These are phyloP conservation scores for Stictonetta naevosa DNA, from an alignment of 2,113 vertebrate species.

Conservation along the genomic window DNA sequence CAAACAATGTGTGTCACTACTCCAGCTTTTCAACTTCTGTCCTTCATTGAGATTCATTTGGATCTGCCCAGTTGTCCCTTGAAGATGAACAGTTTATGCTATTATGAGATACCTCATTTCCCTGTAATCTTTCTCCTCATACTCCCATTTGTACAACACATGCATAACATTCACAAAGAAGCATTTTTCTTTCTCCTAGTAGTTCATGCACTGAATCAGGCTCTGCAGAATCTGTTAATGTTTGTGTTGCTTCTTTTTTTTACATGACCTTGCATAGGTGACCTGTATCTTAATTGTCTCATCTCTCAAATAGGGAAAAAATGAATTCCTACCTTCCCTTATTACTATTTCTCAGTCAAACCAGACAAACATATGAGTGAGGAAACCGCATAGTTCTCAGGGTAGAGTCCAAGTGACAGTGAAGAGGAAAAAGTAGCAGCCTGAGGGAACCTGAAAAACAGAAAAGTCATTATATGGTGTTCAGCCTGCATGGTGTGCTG, in stretches of 20 bases:
- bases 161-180: background rate
- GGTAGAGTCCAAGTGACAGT: background rate
- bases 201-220: background rate
- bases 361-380: background rate
- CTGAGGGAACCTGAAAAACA: background rate
- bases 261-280: background rate
- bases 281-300: background rate
- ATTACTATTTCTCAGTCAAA: background rate
- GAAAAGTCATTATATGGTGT: fast-evolving
- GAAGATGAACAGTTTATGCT: background rate
- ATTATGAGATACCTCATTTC: background rate
- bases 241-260: background rate
- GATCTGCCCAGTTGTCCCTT: background rate
- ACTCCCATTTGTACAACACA: background rate
- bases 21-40: background rate
- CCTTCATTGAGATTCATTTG: background rate
- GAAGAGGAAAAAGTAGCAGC: background rate
- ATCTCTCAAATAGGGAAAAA: background rate
- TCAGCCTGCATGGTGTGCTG: background rate
- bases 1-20: background rate
- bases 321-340: background rate
- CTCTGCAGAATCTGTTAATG: background rate
- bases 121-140: background rate
- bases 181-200: background rate
- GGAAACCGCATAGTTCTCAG: background rate